A percentile compares a stretch with the other conserved stretches of the same genome.
phyloP scores from a whole-genome alignment of 2,113 vertebrate species.

The Nycticorax nycticorax region DNA sequence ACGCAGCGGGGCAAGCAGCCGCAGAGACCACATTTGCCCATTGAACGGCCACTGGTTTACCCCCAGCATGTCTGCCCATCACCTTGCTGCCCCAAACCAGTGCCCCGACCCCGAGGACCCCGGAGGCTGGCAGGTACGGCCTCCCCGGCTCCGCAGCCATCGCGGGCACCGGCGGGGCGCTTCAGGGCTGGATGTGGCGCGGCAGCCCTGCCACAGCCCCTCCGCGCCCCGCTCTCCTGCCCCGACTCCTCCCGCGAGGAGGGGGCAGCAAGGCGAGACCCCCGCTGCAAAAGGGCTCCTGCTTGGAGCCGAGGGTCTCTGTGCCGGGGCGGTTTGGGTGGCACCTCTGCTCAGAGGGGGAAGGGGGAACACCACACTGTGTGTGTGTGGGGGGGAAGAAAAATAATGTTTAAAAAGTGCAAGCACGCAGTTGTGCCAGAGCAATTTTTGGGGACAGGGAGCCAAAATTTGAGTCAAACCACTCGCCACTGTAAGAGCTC shows the following conservation, averaged over 20 bases:
- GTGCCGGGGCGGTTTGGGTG: neutral
- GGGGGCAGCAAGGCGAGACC: neutral
- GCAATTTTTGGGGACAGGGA: neutral
- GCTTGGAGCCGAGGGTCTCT: neutral
- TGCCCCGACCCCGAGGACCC: neutral
- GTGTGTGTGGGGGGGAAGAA: no score
- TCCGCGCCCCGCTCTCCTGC: accelerated
- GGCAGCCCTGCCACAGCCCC: accelerated
- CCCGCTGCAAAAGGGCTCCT: accelerated
- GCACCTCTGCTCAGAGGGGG: neutral
- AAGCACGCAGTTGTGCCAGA: neutral
- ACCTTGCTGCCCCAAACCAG: neutral
- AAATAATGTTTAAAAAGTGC: neutral
- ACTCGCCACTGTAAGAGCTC: neutral
- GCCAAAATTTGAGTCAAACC: neutral
- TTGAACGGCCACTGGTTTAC: neutral
- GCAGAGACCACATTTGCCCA: neutral
- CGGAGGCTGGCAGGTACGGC: neutral
- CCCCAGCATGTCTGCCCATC: neutral
- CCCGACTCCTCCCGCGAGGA: accelerated
- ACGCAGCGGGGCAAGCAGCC: neutral
- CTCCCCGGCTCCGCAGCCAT: neutral
- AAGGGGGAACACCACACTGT: no score
- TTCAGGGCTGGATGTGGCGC: neutral
- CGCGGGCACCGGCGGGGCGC: accelerated